These are phyloP conservation scores for Dynastes maya DNA, from an alignment of 2,888 invertebrate species.

Conservation along the genomic window DNA sequence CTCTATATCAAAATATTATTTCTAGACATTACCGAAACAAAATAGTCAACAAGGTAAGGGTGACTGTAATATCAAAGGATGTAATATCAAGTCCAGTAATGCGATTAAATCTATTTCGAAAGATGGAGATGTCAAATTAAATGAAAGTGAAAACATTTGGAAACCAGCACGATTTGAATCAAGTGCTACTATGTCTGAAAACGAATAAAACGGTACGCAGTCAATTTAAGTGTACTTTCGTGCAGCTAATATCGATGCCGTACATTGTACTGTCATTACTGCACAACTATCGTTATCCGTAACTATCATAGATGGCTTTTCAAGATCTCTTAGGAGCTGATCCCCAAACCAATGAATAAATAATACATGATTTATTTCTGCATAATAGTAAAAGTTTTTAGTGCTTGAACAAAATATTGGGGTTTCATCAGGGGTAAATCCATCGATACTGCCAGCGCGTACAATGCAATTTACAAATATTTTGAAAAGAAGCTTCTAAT, in stretches of 20 bases:
- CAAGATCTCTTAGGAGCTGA: no score
- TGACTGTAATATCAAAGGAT: slow-evolving; percentile 56
- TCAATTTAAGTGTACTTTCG: background rate
- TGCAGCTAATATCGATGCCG: background rate
- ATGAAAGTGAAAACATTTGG: slow-evolving; percentile 93
- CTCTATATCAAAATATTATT: slow-evolving; percentile 47
- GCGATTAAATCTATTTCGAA: slow-evolving; percentile 80
- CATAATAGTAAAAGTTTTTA: no score
- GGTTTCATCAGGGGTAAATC: no score
- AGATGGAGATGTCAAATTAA: slow-evolving; percentile 87
- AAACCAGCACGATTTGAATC: slow-evolving; percentile 80
- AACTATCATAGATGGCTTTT: no score
- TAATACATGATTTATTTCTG: no score
- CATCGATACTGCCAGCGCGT: no score
- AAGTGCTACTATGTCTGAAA: slow-evolving; percentile 66
- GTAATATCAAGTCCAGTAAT: slow-evolving; percentile 68
- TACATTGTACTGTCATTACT: no score
- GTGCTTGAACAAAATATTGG: no score
- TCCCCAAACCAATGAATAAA: no score
- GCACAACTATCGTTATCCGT: no score
- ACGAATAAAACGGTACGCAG: slow-evolving; percentile 69
- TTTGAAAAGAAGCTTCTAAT: no score
- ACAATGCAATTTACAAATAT: no score
- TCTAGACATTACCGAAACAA: slow-evolving; percentile 60
- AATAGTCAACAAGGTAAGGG: slow-evolving; percentile 72